Evolutionary conservation across 2,797 vertebrate species (phyloP).

Genomic region (Odontamblyopus lacepedii): DNA sequence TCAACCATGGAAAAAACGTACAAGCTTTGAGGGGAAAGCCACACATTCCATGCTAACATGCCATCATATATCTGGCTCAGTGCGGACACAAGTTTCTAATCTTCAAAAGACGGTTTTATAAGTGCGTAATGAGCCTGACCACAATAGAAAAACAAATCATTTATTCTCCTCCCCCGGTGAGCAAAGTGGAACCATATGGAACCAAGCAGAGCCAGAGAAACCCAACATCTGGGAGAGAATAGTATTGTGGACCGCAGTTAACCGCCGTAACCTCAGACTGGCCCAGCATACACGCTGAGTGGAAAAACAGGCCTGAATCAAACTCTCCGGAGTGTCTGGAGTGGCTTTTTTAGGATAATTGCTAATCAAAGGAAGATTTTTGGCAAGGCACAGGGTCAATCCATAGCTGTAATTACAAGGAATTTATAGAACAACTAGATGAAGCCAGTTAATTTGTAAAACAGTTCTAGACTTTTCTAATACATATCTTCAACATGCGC

Average conservation of each 20-base stretch:
- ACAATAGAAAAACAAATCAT: conserved; percentile 82
- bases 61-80: conserved; percentile 74
- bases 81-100: conserved; percentile 73
- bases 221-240: conserved; percentile 73
- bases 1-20: conserved; percentile 56
- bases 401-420: conserved; percentile 71
- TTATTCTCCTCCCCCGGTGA: conserved; percentile 74
- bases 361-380: conserved; percentile 75
- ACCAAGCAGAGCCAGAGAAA: conserved; percentile 50
- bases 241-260: conserved; percentile 63
- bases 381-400: conserved; percentile 58
- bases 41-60: conserved; percentile 72
- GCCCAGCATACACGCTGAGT: conserved; percentile 59
- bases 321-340: conserved; percentile 56
- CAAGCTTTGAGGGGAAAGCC: conserved; percentile 65
- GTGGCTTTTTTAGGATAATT: conserved; percentile 67
- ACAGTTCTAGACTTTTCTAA: conserved; percentile 44
- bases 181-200: conserved; percentile 75
- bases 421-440: conserved; percentile 65
- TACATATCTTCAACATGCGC: conserved; percentile 18
- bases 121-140: conserved; percentile 76
- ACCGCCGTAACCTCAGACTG: conserved; percentile 62
- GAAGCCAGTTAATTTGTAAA: conserved; percentile 51
- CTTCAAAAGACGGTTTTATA: conserved; percentile 80
- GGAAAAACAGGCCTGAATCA: conserved; percentile 65